These are phyloP conservation scores for Limnephilus lunatus DNA, from an alignment of 2,888 invertebrate genomes.

Conservation along the genomic window DNA sequence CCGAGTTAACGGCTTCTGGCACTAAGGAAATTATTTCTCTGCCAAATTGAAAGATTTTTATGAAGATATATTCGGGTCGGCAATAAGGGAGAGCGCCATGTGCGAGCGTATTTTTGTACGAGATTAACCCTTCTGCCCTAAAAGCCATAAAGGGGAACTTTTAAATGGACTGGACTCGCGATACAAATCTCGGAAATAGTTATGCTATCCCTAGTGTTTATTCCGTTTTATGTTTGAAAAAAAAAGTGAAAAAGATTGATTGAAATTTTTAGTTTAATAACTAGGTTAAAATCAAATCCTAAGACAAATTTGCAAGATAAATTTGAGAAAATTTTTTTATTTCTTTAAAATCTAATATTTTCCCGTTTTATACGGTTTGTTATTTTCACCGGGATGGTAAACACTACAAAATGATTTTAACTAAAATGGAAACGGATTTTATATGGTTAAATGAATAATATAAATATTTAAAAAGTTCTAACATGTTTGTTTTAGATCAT, in stretches of 20 bases:
- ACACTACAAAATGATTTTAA: neutral
- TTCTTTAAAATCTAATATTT: neutral
- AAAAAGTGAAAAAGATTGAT: neutral
- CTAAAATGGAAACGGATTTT: neutral
- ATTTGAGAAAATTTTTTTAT: neutral
- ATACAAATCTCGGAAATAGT: conserved; percentile 6
- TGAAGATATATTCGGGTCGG: conserved; percentile 13
- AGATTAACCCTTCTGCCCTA: neutral
- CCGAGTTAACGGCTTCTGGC: conserved; percentile 8
- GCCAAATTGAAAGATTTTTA: conserved; percentile 23
- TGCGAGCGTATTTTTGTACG: neutral
- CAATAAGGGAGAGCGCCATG: neutral
- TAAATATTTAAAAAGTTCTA: neutral
- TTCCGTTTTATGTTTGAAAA: neutral
- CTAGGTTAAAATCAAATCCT: neutral
- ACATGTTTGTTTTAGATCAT: no score
- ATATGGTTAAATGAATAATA: neutral
- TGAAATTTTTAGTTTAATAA: neutral
- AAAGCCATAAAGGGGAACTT: neutral
- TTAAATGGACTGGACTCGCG: conserved; percentile 4
- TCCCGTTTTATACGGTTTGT: neutral
- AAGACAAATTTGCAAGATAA: neutral
- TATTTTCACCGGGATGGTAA: no score
- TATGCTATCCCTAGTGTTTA: neutral
- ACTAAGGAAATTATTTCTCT: neutral